Evolutionary conservation across 2,113 vertebrate genomes (phyloP), one percentile per base, ranked within the genome.

Genomic region (Poeciliopsis turrubarensis): DNA sequence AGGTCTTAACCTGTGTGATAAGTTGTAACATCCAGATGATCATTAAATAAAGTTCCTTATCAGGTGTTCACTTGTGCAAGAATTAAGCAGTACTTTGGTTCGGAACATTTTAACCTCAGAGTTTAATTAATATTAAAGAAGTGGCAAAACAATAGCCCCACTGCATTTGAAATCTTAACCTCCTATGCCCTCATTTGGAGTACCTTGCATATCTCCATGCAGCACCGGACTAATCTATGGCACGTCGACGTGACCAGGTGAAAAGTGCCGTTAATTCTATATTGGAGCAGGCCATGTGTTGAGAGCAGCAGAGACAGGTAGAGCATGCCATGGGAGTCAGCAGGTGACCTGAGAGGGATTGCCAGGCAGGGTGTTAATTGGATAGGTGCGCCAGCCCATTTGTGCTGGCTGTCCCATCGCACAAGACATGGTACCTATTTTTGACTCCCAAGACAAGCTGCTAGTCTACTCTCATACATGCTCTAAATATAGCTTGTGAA

Each of bases 121-220:
- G 96, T 98, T 97, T 98, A 99, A 99, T 98, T 98, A 98, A 97
- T 98, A 97, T 96, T 95, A 97, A 95, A 95, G 91, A 85, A 95
- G 94, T 94, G 94, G 94, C 94, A 95, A 95, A 95, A 91, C 89
- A 92, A 91, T 90, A 96, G 94, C 95, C 95, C 91, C 89, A 90
- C 94, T 95, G 96, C 95, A 95, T 97, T 97, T 96, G 94, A 96
- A 97, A 96, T 95, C 92, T 95, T 97, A 95, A 98, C 96, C 96
- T 93, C 70, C 34, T 92, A 94, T 86, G 96, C 95, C 95, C 96
- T 96, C 95, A 97, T 98, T 97, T 98, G 95, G 96, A 96, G 96
- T 92, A 94, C 93, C 94, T 94, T 93, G 96, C 96, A 94, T 99
- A 98, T 98, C 97, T 96, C 92, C 89, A 93, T 89, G 94, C 93